Conservation (phyloP, 2,113 vertebrate species). For the Catagonus wagneri region DNA sequence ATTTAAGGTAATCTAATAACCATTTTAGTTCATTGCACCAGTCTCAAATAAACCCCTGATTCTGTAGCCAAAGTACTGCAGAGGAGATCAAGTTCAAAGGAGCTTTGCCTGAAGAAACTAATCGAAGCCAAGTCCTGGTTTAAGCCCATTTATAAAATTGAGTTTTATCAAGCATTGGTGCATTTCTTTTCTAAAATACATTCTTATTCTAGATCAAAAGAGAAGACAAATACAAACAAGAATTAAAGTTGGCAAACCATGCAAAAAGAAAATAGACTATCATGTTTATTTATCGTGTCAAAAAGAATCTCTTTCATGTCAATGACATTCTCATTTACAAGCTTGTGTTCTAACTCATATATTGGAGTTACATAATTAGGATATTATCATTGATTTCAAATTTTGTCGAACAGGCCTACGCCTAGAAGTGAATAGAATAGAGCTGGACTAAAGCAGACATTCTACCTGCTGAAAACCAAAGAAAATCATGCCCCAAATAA, state of each 20-base stretch:
- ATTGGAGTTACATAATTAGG: conserved; percentile 25
- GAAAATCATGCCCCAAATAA: not conserved
- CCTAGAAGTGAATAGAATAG: not conserved
- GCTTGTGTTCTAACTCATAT: conserved; percentile 36
- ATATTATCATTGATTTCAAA: not conserved
- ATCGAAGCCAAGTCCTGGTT: not conserved
- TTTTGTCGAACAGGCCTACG: not conserved
- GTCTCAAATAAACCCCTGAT: conserved; percentile 11
- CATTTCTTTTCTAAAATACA: conserved; percentile 73
- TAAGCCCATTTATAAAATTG: conserved; percentile 63
- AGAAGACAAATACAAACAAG: conserved; percentile 62
- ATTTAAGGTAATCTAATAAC: conserved; percentile 27
- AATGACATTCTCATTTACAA: conserved; percentile 71
- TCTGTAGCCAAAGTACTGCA: not conserved
- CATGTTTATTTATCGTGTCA: conserved; percentile 75
- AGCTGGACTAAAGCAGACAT: not conserved
- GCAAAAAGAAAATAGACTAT: conserved; percentile 69
- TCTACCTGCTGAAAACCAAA: not conserved
- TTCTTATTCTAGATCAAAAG: conserved; percentile 74
- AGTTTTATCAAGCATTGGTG: conserved; percentile 26
- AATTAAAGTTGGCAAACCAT: conserved; percentile 81
- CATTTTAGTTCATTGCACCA: conserved; percentile 26
- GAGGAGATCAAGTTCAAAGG: conserved; percentile 17
- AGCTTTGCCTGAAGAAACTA: conserved; percentile 20
- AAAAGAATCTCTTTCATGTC: conserved; percentile 73